Base-by-base conservation (phyloP, 2,888 invertebrate genomes). In the Oasisia sp. region DNA sequence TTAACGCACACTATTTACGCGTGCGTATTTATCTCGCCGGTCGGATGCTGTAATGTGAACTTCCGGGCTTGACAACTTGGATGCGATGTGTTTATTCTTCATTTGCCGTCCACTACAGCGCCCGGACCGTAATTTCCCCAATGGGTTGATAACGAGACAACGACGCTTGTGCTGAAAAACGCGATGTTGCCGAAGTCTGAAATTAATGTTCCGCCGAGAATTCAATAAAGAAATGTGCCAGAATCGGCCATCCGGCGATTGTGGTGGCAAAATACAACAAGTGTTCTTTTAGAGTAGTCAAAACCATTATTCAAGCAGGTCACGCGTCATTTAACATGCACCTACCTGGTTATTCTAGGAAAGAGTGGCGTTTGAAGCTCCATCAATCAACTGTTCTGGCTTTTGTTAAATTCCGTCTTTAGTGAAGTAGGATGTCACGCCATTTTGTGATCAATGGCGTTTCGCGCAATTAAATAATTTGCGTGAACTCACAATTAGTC, bases 41-140 rank as follows among this genome's bases (percentile, higher is more conserved):
- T 14, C 74, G 74, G 19, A 74, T 19, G 74, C 74, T n/a, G n/a
- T 74, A 74, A 74, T 74, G 27, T 27, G 74, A 74, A 74, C n/a
- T 74, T 74, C 74, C 74, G 74, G 74, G 74, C n/a, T 74, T 74
- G 74, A 74, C 74, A 74, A 74, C 74, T 74, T 27, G 74, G 74
- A 74, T n/a, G 74, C 19, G 74, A 74, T 74, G 74, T 74, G 74
- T 74, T 74, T n/a, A 74, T 74, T 74, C 74, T 74, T 74, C 74
- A 74, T 74, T 74, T 74, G 74, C n/a, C 19, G 74, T 74, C 74
- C 74, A 74, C 74, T 74, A 74, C 74, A 19, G 19, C 14, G 74
- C 74, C 74, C 74, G 74, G n/a, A 3, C 74, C 74, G 27, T 74
- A 74, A 74, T 74, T 74, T 74, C 74, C 74, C 74, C 74, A 74